Conservation (phyloP, 2,888 invertebrate species). For the Nemotelus pantherinus region DNA sequence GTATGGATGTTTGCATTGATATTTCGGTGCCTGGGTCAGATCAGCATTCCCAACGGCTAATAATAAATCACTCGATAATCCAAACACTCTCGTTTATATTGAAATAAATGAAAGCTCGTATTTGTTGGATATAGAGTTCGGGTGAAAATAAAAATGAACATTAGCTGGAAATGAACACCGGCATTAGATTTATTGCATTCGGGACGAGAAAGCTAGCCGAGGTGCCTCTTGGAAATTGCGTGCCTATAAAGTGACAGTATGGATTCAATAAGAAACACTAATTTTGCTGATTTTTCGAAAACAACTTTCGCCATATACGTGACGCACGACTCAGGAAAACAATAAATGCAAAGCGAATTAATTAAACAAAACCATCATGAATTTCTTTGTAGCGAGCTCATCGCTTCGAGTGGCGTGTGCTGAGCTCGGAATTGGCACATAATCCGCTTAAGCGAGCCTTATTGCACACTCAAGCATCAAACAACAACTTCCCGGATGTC, state of each 20-base stretch:
- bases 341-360: not conserved
- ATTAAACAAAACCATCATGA: conserved; percentile 21
- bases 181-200: not conserved
- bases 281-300: too few species aligned
- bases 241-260: too few species aligned
- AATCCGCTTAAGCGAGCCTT: conserved; percentile 28
- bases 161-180: not conserved
- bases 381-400: conserved; percentile 1
- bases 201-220: too few species aligned
- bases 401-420: not conserved
- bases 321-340: not conserved
- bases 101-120: conserved; percentile 9
- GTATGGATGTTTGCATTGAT: too few species aligned
- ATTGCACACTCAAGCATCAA: conserved; percentile 15
- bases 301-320: too few species aligned
- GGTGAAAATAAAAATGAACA: not conserved
- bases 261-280: too few species aligned
- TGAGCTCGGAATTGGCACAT: conserved; percentile 14
- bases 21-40: too few species aligned
- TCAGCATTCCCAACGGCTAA: not conserved
- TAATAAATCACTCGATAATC: conserved; percentile 30
- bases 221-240: too few species aligned
- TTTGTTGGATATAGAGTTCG: not conserved
- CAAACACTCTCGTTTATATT: conserved; percentile 15
- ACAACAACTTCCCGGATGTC: not conserved